Percentiles rank a stretch among this genome's conserved stretches.
Conservation (phyloP, 2,113 vertebrate species). For the Cyprinodon brontotheroides region DNA sequence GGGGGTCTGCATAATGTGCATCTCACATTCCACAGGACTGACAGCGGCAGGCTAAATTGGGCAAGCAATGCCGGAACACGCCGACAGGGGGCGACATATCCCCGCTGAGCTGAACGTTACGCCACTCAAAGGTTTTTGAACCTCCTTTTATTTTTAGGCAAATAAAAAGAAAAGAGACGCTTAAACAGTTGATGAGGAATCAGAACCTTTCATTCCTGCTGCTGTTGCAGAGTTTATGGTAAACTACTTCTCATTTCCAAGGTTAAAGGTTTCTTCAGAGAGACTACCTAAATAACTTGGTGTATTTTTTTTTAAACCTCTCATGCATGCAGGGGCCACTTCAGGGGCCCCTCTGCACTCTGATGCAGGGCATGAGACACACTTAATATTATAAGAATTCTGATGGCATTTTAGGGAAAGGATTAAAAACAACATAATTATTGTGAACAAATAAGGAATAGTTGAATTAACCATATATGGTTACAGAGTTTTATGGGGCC, state of each 20-base stretch:
- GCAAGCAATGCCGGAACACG: conserved; percentile 33
- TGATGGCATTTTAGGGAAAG: too few relatives aligned
- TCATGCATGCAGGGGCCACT: too few relatives aligned
- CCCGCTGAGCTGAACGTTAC: background rate
- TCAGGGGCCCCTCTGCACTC: too few relatives aligned
- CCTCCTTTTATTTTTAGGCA: background rate
- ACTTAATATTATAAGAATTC: too few relatives aligned
- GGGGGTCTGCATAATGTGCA: conserved; percentile 60
- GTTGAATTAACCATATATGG: too few relatives aligned
- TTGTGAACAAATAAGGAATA: too few relatives aligned
- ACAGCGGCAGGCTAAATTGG: conserved; percentile 78
- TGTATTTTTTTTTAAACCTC: background rate
- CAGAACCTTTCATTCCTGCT: background rate
- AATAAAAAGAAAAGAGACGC: too few relatives aligned
- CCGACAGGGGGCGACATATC: conserved; percentile 61
- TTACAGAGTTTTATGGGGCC: too few relatives aligned
- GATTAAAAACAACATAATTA: too few relatives aligned
- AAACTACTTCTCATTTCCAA: background rate
- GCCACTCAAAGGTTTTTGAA: background rate
- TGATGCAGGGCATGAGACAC: too few relatives aligned
- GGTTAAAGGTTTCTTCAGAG: background rate
- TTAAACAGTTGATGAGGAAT: too few relatives aligned
- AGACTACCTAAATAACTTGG: background rate
- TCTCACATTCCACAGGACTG: conserved; percentile 73
- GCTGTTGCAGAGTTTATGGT: background rate